Conservation (phyloP, 2,113 vertebrate genomes). For the Notothenia coriiceps region DNA sequence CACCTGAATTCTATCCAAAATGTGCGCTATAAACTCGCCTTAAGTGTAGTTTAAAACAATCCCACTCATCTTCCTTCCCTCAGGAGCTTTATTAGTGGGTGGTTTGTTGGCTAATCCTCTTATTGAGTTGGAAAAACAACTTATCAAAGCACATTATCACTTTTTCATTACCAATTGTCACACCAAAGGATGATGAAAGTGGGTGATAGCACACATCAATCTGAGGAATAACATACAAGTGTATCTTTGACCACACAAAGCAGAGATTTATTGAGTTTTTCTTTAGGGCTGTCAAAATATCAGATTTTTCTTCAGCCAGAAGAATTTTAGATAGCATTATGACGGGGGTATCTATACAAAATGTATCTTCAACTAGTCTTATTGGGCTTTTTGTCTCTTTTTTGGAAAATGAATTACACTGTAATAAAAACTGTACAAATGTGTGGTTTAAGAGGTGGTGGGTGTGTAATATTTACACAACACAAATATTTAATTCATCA, state of each 20-base stretch:
- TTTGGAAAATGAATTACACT: no score
- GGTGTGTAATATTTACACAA: no score
- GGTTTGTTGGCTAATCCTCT: constrained; percentile 53
- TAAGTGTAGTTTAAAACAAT: constrained; percentile 40
- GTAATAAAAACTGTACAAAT: no score
- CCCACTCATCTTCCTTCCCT: constrained; percentile 29
- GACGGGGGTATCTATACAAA: no score
- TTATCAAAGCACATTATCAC: constrained; percentile 55
- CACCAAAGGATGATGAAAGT: constrained; percentile 5
- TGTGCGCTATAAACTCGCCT: constrained; percentile 7
- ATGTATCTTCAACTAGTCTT: no score
- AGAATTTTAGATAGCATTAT: no score
- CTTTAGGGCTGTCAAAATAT: no score
- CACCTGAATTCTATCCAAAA: background rate
- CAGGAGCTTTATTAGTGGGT: constrained; percentile 35
- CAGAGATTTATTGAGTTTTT: background rate
- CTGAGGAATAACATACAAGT: constrained; percentile 23
- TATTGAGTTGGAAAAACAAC: constrained; percentile 38
- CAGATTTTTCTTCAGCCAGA: no score
- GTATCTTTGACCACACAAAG: constrained; percentile 36
- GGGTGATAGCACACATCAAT: constrained; percentile 13
- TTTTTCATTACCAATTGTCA: constrained; percentile 56
- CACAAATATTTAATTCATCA: no score
- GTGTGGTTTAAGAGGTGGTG: no score
- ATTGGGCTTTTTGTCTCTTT: no score